A percentile compares a stretch with the other conserved stretches of the same genome.
phyloP scores from a whole-genome alignment of 2,797 vertebrate genomes.

The Choloepus didactylus region DNA sequence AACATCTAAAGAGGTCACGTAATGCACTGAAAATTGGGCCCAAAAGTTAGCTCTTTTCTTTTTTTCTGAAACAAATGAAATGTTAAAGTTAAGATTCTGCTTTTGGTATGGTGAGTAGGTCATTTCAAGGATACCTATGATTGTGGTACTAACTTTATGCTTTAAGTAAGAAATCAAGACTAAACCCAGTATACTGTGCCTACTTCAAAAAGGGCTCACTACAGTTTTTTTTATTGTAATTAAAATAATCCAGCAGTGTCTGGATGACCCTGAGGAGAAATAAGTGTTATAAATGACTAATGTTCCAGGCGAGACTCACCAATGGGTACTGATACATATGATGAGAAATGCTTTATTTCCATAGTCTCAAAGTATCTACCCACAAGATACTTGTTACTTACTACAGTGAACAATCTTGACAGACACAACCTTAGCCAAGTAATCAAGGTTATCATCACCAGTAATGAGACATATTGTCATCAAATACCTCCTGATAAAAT shows the following conservation, averaged over 20 bases:
- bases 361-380: background rate
- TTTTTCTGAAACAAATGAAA: slow-evolving; percentile 33
- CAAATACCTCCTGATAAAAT: background rate
- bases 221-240: background rate
- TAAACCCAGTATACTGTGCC: background rate
- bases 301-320: background rate
- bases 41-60: background rate
- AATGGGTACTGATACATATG: background rate
- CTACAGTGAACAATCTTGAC: background rate
- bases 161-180: slow-evolving; percentile 31
- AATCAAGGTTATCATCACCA: background rate
- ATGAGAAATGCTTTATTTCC: background rate
- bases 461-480: background rate
- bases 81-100: background rate
- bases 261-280: slow-evolving; percentile 13
- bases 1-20: background rate
- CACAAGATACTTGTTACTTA: background rate
- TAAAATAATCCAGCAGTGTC: slow-evolving; percentile 36
- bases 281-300: background rate
- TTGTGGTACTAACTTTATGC: background rate
- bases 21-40: background rate
- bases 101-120: background rate
- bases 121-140: background rate
- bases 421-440: background rate
- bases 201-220: background rate